Evolutionary conservation across 2,797 vertebrate species (phyloP).

Genomic region (Acanthurus lineatus): DNA sequence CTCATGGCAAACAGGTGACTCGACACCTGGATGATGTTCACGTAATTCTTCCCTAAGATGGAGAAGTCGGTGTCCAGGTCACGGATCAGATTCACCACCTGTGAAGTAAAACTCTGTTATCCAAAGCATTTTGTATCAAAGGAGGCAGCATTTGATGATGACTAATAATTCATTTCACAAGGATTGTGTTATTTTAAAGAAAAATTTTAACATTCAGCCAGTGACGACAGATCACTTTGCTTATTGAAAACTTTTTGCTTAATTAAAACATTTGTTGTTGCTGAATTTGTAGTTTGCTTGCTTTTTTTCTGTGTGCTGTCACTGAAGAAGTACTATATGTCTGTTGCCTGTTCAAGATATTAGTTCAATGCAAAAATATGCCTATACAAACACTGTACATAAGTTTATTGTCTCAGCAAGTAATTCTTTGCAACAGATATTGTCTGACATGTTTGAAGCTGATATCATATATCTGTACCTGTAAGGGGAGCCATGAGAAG

Average conservation of each 20-base stretch:
- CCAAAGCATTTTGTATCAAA: neutral
- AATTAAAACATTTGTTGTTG: neutral
- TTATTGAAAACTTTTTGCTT: neutral
- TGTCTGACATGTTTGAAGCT: neutral
- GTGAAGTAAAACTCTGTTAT: constrained; percentile 63
- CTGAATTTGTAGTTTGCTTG: neutral
- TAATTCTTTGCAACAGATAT: neutral
- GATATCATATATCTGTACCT: constrained; percentile 71
- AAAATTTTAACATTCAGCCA: neutral
- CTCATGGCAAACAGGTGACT: constrained; percentile 93
- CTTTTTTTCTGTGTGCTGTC: neutral
- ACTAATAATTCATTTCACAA: neutral
- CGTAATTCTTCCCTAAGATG: constrained; percentile 89
- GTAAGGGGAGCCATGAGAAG: constrained; percentile 92
- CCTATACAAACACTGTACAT: neutral
- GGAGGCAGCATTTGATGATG: neutral
- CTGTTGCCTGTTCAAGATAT: neutral
- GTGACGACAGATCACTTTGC: neutral
- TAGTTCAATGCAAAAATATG: neutral
- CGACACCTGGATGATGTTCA: constrained; percentile 91
- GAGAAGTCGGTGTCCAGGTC: constrained; percentile 91
- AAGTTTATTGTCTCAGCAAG: neutral
- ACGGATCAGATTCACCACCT: constrained; percentile 92
- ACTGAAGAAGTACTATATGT: neutral
- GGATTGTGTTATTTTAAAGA: neutral